These are phyloP conservation scores for Rhincodon typus DNA, from an alignment of 2,797 vertebrate genomes.

Conservation along the genomic window DNA sequence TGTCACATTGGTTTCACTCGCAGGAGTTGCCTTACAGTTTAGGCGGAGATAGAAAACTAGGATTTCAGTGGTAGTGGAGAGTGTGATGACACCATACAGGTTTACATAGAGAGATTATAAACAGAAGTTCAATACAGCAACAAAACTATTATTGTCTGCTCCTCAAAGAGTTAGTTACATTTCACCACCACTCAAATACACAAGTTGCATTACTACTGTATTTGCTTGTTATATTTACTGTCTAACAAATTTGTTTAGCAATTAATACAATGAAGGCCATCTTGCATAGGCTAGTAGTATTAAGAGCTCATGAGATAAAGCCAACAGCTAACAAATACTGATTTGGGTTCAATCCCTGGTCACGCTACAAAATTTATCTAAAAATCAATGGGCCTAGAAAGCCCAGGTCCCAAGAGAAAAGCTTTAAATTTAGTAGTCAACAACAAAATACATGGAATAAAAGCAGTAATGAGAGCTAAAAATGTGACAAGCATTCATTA, in stretches of 20 bases:
- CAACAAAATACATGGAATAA: neutral
- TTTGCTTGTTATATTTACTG: neutral
- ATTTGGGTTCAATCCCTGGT: neutral
- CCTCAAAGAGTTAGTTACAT: neutral
- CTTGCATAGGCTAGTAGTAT: neutral
- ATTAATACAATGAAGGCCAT: neutral
- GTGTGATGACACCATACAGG: neutral
- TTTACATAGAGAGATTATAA: neutral
- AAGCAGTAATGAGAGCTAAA: neutral
- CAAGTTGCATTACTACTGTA: neutral
- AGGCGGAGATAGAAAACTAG: neutral
- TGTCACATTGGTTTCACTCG: neutral
- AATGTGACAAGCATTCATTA: neutral
- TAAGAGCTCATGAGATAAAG: neutral
- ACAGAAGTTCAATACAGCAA: neutral
- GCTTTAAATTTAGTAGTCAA: neutral
- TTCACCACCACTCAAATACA: neutral
- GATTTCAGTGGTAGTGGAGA: neutral
- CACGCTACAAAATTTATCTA: neutral
- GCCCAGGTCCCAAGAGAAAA: neutral
- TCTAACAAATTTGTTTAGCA: neutral
- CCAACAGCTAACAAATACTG: neutral
- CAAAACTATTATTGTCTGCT: neutral
- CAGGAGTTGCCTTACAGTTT: neutral
- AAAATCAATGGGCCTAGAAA: no score